Percentiles rank a stretch among this genome's conserved stretches.
Evolutionary conservation across 1,140 invertebrate genomes (phyloP).

Genomic region (Andrena cerasifolii): DNA sequence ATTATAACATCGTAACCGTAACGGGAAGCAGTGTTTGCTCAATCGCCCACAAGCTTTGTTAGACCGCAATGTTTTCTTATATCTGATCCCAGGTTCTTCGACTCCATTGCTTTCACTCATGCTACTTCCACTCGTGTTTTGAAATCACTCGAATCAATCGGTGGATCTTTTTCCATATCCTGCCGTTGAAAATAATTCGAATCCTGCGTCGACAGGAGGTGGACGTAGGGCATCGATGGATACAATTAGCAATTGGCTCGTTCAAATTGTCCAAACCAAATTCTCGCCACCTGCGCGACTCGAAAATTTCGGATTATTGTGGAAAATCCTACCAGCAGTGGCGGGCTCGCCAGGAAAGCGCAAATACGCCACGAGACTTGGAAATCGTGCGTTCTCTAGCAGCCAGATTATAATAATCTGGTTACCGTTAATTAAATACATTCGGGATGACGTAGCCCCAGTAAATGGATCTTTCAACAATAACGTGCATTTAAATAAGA

Average conservation of each 20-base stretch:
- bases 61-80: not conserved
- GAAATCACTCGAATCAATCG: not conserved
- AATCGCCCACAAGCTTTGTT: not conserved
- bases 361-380: constrained; percentile 35
- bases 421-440: constrained; percentile 59
- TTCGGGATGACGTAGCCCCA: constrained; percentile 23
- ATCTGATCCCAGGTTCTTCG: not conserved
- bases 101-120: not conserved
- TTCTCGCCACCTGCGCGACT: constrained; percentile 57
- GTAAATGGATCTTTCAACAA: constrained; percentile 11
- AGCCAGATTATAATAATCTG: constrained; percentile 46
- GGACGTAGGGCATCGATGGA: constrained; percentile 49
- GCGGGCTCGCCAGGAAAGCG: not conserved
- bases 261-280: constrained; percentile 65
- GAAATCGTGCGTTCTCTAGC: constrained; percentile 28
- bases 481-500: constrained; percentile 43
- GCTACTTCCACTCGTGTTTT: not conserved
- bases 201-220: constrained; percentile 1
- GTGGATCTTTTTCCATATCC: not conserved
- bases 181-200: constrained; percentile 41
- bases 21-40: not conserved
- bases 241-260: constrained; percentile 57
- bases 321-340: constrained; percentile 39
- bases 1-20: not conserved
- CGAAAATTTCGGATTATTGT: constrained; percentile 53